Percentiles rank a stretch among this genome's conserved stretches.
phyloP scores from a whole-genome alignment of 2,797 vertebrate species.

The Ibycter americanus region DNA sequence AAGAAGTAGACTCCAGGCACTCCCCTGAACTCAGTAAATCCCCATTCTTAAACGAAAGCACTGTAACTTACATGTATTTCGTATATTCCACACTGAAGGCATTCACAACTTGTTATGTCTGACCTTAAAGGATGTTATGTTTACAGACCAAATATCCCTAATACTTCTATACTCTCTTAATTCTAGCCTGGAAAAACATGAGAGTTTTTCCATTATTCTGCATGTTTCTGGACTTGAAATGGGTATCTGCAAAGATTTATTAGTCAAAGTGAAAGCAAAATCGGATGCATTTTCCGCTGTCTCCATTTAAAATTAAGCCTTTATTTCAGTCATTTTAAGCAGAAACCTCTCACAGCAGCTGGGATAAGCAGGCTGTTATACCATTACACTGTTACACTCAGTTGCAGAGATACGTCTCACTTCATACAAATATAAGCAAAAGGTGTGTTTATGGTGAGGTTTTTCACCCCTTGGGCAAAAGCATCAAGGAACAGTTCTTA shows the following conservation, averaged over 20 bases:
- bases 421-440: slow-evolving; percentile 47
- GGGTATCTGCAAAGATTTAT: background rate
- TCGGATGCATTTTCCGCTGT: slow-evolving; percentile 27
- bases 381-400: slow-evolving; percentile 54
- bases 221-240: background rate
- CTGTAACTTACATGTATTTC: background rate
- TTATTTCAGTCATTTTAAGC: slow-evolving; percentile 63
- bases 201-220: background rate
- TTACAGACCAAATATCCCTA: background rate
- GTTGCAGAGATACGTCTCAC: slow-evolving; percentile 36
- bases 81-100: background rate
- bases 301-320: slow-evolving; percentile 56
- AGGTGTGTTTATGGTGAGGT: slow-evolving; percentile 13
- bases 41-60: background rate
- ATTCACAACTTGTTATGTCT: background rate
- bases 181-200: background rate
- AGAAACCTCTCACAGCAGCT: slow-evolving; percentile 57
- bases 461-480: background rate
- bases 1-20: background rate
- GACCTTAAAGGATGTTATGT: background rate
- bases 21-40: background rate
- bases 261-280: slow-evolving; percentile 23
- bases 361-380: slow-evolving; percentile 49
- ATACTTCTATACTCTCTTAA: background rate
- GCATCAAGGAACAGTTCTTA: background rate